These are phyloP conservation scores for Neoseiulus cucumeris DNA, from an alignment of 1,140 invertebrate genomes.

Conservation along the genomic window DNA sequence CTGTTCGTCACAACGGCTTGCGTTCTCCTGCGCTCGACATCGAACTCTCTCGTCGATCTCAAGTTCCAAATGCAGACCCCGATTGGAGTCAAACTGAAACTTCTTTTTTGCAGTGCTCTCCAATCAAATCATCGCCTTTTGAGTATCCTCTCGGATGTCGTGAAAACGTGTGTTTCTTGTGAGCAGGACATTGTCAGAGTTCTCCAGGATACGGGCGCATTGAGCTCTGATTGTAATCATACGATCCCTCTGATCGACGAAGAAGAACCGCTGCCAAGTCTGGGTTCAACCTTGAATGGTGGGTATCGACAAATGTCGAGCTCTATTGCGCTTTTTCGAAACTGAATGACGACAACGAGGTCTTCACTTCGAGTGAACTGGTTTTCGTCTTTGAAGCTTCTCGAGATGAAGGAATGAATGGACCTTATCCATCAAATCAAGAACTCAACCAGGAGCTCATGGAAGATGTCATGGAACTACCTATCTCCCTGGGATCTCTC, in stretches of 20 bases:
- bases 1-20: too few species aligned
- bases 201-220: not conserved
- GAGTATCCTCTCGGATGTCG: conserved; percentile 6
- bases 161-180: conserved; percentile 7
- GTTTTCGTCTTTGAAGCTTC: too few species aligned
- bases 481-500: not conserved
- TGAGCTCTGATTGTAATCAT: not conserved
- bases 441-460: not conserved
- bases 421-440: conserved; percentile 1
- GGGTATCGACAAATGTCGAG: too few species aligned
- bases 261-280: not conserved
- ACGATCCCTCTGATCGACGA: not conserved
- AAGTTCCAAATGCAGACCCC: too few species aligned
- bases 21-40: too few species aligned
- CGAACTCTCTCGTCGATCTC: too few species aligned
- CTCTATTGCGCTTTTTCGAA: not conserved
- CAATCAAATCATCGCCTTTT: not conserved
- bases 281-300: not conserved
- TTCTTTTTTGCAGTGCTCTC: not conserved
- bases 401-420: not conserved
- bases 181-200: not conserved
- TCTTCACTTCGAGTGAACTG: too few species aligned
- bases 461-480: conserved; percentile 5
- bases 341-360: too few species aligned
- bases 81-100: too few species aligned